Conservation (phyloP, 2,888 invertebrate species). For the Neelides folsomi region DNA sequence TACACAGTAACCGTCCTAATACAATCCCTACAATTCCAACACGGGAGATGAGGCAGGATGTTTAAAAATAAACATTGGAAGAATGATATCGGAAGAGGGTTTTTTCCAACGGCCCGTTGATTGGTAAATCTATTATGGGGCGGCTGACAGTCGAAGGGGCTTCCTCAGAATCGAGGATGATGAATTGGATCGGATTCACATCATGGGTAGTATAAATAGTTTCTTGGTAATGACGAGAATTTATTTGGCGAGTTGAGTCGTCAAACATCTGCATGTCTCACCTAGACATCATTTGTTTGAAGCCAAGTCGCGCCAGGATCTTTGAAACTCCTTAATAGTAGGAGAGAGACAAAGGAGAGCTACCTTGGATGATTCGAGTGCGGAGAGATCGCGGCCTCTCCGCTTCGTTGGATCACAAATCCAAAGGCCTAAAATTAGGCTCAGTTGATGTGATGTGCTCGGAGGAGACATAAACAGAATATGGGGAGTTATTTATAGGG, state of each 20-base stretch:
- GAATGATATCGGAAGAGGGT: no score
- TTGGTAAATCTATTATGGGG: no score
- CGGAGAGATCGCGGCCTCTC: not conserved
- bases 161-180: not conserved
- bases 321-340: not conserved
- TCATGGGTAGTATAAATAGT: no score
- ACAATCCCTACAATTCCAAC: no score
- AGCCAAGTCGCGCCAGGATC: constrained; percentile 6
- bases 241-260: constrained; percentile 22
- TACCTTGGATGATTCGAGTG: constrained; percentile 2
- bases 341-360: not conserved
- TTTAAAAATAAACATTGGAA: no score
- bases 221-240: constrained; percentile 29
- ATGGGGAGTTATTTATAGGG: constrained; percentile 28
- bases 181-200: not conserved
- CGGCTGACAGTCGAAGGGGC: no score
- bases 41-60: no score
- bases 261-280: not conserved
- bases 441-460: constrained; percentile 2
- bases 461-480: constrained; percentile 19
- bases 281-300: constrained; percentile 12
- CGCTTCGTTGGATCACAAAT: not conserved
- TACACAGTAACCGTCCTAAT: no score
- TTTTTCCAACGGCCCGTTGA: no score
- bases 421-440: not conserved